Base-by-base conservation (phyloP, 1,140 invertebrate genomes). In the Drosophila arawakana region DNA sequence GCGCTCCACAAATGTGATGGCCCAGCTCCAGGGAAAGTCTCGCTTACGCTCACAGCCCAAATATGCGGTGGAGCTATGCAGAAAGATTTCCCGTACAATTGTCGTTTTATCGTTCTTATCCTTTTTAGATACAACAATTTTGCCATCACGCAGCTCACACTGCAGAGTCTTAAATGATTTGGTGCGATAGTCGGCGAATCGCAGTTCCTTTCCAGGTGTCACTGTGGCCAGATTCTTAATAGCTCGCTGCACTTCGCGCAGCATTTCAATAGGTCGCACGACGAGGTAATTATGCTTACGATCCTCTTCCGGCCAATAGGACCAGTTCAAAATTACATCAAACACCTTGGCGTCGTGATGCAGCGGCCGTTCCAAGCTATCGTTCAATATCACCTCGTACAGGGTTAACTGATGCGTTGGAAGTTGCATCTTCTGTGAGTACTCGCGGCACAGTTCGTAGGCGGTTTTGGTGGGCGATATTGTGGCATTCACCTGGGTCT, bases 221-320 rank as follows among this genome's bases (percentile, higher is more conserved):
- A 95, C 93, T 0, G 94, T 94, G 59, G 94, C 93, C 82, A 95
- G 47, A 93, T 81, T 80, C 58, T 93, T 86, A 73, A 93, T 62
- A 68, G 92, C 78, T 73, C 93, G 66, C 77, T 93, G 75, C 86
- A 93, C 85, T 90, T 93, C 91, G 80, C 81, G 90, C 21, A 92
- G 61, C 67, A 94, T 92, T 61, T 93, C 93, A 1, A 94, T 94
- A 1, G 94, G 93, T 21, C 92, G 95, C 7, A 97, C 91, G n/a
- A 97, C 92, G 10, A 98, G 92, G 80, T 95, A 95, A 83, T 97
- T 97, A 76, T 97, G 94, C 91, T 96, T 97, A 13, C 96, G 93
- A 91, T 97, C 96, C 3, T 94, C 94, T 52, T 96, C 95, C 47
- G 97, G 95, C 97, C 97, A 98, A 73, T 96, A 96, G 0, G 96